Evolutionary conservation across 1,140 invertebrate genomes (phyloP), one percentile per base, ranked within the genome.

Genomic region (Heliothis subflexa): DNA sequence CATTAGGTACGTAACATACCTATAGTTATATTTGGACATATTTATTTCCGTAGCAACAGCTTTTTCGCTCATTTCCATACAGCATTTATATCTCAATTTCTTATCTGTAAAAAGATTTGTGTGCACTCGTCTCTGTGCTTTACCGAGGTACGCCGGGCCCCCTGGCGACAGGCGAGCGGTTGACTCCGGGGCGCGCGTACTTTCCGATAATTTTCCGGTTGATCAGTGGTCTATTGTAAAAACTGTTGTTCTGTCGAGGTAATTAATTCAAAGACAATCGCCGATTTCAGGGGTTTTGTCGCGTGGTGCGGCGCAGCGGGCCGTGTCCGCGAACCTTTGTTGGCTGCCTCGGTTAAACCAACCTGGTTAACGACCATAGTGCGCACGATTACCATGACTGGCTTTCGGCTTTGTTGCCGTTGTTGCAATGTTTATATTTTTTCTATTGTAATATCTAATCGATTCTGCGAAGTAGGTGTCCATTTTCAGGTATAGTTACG

Each of bases 181-280:
- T 40, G 5, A 40, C 33, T 9, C 33, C 33, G 33, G 33, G 33
- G 64, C 11, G 13, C 64, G 64, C 64, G 64, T 68, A 68, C 47
- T 68, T 68, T 52, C 64, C 64, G 64, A 52, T 16, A 68, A 68
- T 68, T 68, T 68, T 52, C 45, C 64, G 47, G 40, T 52, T 14
- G 47, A 68, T 16, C 16, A 50, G 16, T 47, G 12, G 18, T 13
- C 7, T 16, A 50, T 68, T 68, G 64, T 50, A 18, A 14, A 9
- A 40, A 68, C 21, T 47, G 64, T 68, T 64, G 47, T 52, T 68
- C 45, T 12, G 14, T 49, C 64, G 33, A 16, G 47, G 47, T 68
- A 68, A 68, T 68, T 68, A 21, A 68, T 68, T 68, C 45, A 21
- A n/a, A 50, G 64, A 49, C 64, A 68, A 64, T 64, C 61, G 61